phyloP scores from a whole-genome alignment of 2,113 vertebrate genomes.

The Eira barbara region DNA sequence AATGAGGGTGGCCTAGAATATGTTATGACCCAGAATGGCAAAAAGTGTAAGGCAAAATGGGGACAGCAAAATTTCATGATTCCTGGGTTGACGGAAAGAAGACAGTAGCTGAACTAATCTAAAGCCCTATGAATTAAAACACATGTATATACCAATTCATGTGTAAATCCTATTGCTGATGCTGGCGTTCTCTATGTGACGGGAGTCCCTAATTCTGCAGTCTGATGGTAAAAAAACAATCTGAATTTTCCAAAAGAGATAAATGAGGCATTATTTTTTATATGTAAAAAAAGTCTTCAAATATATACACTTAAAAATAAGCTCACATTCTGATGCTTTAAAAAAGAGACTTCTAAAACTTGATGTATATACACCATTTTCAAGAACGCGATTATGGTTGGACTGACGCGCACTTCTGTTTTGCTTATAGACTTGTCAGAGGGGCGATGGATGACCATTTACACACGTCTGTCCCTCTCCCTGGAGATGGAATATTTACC shows the following conservation, averaged over 20 bases:
- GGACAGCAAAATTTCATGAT: neutral
- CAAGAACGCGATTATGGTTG: neutral
- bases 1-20: neutral
- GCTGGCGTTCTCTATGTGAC: neutral
- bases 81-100: neutral
- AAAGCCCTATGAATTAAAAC: neutral
- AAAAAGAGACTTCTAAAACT: slow-evolving; percentile 1
- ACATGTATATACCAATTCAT: neutral
- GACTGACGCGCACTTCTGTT: neutral
- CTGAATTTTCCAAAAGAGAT: neutral
- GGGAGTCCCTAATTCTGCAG: neutral
- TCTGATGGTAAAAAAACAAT: neutral
- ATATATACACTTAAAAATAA: neutral
- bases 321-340: neutral
- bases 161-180: neutral
- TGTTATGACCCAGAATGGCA: neutral
- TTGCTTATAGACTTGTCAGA: neutral
- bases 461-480: neutral
- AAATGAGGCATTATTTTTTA: neutral
- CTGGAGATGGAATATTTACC: slow-evolving; percentile 83
- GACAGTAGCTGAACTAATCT: neutral
- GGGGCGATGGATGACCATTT: rapidly evolving
- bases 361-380: neutral
- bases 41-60: neutral
- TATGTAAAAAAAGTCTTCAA: neutral